A percentile compares a stretch with the other conserved stretches of the same genome.
Evolutionary conservation across 1,140 invertebrate species (phyloP).

Genomic region (Drosophila saltans): DNA sequence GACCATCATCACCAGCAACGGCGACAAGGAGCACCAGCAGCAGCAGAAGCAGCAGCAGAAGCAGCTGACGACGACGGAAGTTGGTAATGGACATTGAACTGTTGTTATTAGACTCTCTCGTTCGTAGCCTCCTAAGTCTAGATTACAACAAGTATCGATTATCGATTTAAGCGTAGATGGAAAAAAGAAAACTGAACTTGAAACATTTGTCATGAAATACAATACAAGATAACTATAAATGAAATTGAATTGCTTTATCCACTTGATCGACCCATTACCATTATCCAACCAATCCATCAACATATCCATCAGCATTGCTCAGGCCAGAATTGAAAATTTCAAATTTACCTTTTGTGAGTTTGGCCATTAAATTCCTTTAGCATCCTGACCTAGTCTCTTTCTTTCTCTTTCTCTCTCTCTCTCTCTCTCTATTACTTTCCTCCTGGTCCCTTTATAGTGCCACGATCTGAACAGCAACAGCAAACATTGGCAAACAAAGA

Average conservation of each 20-base stretch:
- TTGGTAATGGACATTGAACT: slow-evolving; percentile 82
- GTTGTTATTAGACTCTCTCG: slow-evolving; percentile 56
- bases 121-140: slow-evolving; percentile 67
- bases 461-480: not conserved
- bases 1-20: slow-evolving; percentile 1
- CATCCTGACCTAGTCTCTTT: slow-evolving; percentile 52
- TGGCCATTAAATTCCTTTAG: slow-evolving; percentile 33
- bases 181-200: slow-evolving; percentile 50
- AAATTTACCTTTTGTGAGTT: slow-evolving; percentile 42
- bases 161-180: slow-evolving; percentile 71
- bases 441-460: not conserved
- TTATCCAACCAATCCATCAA: slow-evolving; percentile 11
- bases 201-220: slow-evolving; percentile 58
- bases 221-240: slow-evolving; percentile 45
- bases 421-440: slow-evolving; percentile 9
- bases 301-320: slow-evolving; percentile 3
- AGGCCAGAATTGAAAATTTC: slow-evolving; percentile 21
- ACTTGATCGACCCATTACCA: slow-evolving; percentile 12
- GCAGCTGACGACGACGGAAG: slow-evolving; percentile 54
- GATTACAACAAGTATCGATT: slow-evolving; percentile 72
- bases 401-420: slow-evolving; percentile 41
- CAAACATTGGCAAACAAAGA: slow-evolving; percentile 17
- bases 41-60: slow-evolving; percentile 37
- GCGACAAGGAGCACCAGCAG: slow-evolving; percentile 25
- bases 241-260: slow-evolving; percentile 10